Base-by-base conservation (phyloP, 2,888 invertebrate species). In the Tiliacea aurago region DNA sequence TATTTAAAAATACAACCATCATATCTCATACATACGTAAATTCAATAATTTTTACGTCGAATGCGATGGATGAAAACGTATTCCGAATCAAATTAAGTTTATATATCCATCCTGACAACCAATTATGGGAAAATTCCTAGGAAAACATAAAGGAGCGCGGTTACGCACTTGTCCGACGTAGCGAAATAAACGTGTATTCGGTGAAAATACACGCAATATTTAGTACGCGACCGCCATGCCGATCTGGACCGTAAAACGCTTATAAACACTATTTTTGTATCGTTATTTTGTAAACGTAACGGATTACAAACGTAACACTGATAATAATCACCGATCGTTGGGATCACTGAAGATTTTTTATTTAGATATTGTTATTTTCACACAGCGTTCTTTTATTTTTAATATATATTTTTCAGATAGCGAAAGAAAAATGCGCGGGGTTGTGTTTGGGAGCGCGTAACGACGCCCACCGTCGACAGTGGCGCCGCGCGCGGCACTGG, bases 401-500 rank as follows among this genome's bases (percentile, higher is more conserved):
- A 84, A 80, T 81, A 79, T 81, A 86, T 85, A 67, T 74, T 86
- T 83, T 86, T 86, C 85, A 76, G 78, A 70, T 76, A 81, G 86
- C 86, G 83, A 85, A 84, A 83, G 82, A 79, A 83, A 87, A 90
- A 85, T n/a, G 85, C 91, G 92, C 93, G 93, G 89, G 90, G 79
- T 87, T 84, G 83, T 64, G 73, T 84, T 85, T 83, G 85, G 80
- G 84, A 86, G 90, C 92, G 93, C 92, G 91, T 90, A 91, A 92
- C 93, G 93, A 93, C 95, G 94, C 93, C 93, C 92, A 91, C 95
- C 95, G 92, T 86, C 92, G 89, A 93, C 90, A 92, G 94, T 94
- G 95, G 95, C 95, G 96, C 95, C 95, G 90, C 95, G 92, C 90
- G 92, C 95, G 95, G 94, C 94, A 96, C 96, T 96, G 95, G 87